A percentile compares a stretch with the other conserved stretches of the same genome.
phyloP scores from a whole-genome alignment of 2,797 vertebrate species.

The Percopsis omiscomaycus region DNA sequence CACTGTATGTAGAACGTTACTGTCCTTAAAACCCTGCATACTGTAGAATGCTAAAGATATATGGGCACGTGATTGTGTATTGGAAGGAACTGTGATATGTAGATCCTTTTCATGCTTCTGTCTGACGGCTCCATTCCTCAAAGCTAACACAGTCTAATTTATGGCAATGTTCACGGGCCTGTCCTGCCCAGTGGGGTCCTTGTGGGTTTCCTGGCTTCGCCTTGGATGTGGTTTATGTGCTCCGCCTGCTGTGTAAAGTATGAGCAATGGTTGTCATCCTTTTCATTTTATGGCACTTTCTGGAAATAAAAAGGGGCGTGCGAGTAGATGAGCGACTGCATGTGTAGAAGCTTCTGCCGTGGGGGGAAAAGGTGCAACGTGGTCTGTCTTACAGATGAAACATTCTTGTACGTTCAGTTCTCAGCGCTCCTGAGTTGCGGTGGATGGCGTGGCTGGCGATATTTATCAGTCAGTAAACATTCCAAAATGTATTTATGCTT shows the following conservation, averaged over 20 bases:
- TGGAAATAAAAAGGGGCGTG: constrained; percentile 42
- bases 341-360: constrained; percentile 21
- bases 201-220: constrained; percentile 66
- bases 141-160: constrained; percentile 62
- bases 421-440: no score
- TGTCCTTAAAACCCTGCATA: no score
- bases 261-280: constrained; percentile 52
- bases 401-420: not conserved
- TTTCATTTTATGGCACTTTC: constrained; percentile 57
- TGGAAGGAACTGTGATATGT: constrained; percentile 11
- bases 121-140: constrained; percentile 42
- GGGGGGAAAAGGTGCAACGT: constrained; percentile 24
- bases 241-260: constrained; percentile 47
- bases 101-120: constrained; percentile 19
- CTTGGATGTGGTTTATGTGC: constrained; percentile 64
- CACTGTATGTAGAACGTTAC: no score
- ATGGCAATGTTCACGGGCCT: constrained; percentile 38
- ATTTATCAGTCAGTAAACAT: no score
- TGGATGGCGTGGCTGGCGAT: no score
- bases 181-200: constrained; percentile 64
- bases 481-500: no score
- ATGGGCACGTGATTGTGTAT: constrained; percentile 18
- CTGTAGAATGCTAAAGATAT: not conserved
- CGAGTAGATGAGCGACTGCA: constrained; percentile 35
- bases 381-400: constrained; percentile 28